Conservation (phyloP, 2,113 vertebrate genomes). For the Bostrychus sinensis region DNA sequence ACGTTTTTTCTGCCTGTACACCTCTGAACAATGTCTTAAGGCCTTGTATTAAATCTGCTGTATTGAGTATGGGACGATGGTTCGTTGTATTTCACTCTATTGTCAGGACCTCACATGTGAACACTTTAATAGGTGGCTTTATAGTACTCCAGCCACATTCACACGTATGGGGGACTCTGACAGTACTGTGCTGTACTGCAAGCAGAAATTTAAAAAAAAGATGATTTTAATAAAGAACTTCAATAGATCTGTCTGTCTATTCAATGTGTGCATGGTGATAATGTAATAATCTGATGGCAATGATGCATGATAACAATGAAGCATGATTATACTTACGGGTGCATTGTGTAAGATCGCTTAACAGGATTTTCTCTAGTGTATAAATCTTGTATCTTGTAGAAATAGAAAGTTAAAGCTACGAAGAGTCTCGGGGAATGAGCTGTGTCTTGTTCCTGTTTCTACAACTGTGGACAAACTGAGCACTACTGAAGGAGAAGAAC, state of each 20-base stretch:
- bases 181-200: conserved; percentile 75
- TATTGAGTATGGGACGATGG: conserved; percentile 47
- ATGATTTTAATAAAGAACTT: conserved; percentile 79
- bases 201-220: conserved; percentile 76
- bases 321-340: no score
- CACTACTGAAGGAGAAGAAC: no score
- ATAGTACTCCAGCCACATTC: conserved; percentile 27
- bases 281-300: no score
- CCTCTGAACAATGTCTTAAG: conserved; percentile 60
- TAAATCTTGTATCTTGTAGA: no score
- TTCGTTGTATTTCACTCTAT: conserved; percentile 52
- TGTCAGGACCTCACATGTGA: conserved; percentile 48
- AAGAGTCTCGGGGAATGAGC: no score
- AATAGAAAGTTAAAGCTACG: no score
- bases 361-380: no score
- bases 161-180: conserved; percentile 59
- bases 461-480: no score
- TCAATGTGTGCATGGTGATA: not conserved
- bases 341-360: no score
- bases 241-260: conserved; percentile 20
- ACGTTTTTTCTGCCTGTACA: conserved; percentile 48
- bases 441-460: no score
- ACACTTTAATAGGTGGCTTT: conserved; percentile 6
- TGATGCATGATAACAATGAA: no score
- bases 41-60: conserved; percentile 69